Evolutionary conservation across 2,888 invertebrate species (phyloP), one percentile per base, ranked within the genome.

Genomic region (Atethmia centrago): DNA sequence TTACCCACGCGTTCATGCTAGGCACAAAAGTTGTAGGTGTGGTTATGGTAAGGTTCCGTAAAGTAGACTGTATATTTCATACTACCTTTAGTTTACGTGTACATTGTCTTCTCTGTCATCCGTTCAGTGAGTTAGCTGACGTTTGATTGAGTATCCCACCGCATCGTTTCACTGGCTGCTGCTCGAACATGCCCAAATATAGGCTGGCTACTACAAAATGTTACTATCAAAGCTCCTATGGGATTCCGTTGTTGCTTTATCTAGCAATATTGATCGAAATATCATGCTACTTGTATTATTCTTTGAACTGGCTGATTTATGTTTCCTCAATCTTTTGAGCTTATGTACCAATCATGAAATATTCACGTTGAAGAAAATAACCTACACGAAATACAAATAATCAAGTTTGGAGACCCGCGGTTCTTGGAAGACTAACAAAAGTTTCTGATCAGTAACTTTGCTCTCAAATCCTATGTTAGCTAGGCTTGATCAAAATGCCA

Each of bases 71-170:
- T 62, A 62, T 19, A 12, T 19, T 3, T 45, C 19, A 19, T 16
- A 25, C 10, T 42, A 10, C 19, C 1, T 42, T 7, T 19, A 19
- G 7, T 45, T 62, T 14, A 14, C 12, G 12, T 21, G 21, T 21
- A 31, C n/a, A 1, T 21, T 63, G 47, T n/a, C 28, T 31, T 49
- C 45, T 21, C 31, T 53, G 56, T 68, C 83, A 56, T 19, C 21
- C 74, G 12, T 36, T 70, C 58, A 53, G 45, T 59, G 21, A 42
- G 55, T 66, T 36, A 66, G 56, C 69, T 64, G 83, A 79, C 74
- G 63, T 83, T 64, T 74, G 84, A 81, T 83, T 71, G 81, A 79
- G 80, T 58, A 64, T 56, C 42, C 59, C 67, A 64, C 31, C 45
- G 66, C 83, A 36, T 65, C 53, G 74, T 65, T 70, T 53, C 51